Base-by-base conservation (phyloP, 2,888 invertebrate genomes). In the Ichneumon xanthorius region DNA sequence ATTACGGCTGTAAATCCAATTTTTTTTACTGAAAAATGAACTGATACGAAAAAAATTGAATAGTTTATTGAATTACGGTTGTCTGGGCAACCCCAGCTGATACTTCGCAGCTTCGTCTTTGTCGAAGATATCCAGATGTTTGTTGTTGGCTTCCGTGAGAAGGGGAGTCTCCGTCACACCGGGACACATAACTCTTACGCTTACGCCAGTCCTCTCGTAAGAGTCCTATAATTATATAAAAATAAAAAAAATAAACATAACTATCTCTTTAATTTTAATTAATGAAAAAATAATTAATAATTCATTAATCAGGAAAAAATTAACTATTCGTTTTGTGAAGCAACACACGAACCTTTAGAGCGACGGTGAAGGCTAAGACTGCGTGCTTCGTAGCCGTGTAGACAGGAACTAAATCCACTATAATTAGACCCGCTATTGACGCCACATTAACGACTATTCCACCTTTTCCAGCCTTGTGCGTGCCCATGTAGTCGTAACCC, bases 371-470 rank as follows among this genome's bases (percentile, higher is more conserved):
- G 37, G 37, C 37, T 37, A 37, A 6, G 7, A 37, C 37, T 7
- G 37, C 94, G 88, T 96, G 96, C 30, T 95, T 92, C 37, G 37
- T 37, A 0, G 37, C 37, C 9, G 7, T 1, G 37, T 37, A 37
- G 1, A 37, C 37, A 0, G 0, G 96, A 96, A 5, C 94, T 89
- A 22, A 93, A 94, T 26, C 94, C 94, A n/a, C 94, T 93, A 0
- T 95, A 86, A 94, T 92, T 53, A 95, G 94, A 0, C 96, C 96
- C 83, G 95, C 94, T 45, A 95, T 95, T 0, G 96, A 96, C 0
- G 95, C 94, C 50, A 96, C 93, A 89, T 97, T 96, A 22, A 96
- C 94, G 30, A 37, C 1, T 37, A 37, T 37, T 7, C 37, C 37
- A 37, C 37, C 37, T 5, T n/a, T n/a, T n/a, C n/a, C n/a, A n/a